These are phyloP conservation scores for Mirza zaza DNA, from an alignment of 2,113 vertebrate genomes.

Conservation along the genomic window DNA sequence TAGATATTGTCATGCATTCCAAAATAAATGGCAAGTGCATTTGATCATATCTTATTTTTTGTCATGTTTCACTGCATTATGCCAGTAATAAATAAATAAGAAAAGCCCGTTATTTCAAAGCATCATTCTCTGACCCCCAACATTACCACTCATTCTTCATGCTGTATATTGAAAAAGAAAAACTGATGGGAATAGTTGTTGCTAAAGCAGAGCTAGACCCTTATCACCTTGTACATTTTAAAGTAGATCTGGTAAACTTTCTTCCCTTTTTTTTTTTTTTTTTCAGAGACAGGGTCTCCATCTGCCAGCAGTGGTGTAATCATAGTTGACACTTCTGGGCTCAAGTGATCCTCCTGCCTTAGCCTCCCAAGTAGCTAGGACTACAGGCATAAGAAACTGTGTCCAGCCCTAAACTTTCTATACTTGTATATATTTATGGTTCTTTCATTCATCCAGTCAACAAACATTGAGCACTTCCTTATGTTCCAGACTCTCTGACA, in stretches of 20 bases:
- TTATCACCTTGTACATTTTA: neutral
- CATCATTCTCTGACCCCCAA: neutral
- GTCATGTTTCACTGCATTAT: constrained; percentile 50
- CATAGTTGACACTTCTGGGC: too few relatives aligned
- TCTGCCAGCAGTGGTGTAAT: too few relatives aligned
- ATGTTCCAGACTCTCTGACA: neutral
- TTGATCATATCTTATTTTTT: constrained; percentile 70
- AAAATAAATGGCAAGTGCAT: constrained; percentile 66
- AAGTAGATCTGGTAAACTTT: neutral
- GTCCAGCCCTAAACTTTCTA: neutral
- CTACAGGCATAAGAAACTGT: neutral
- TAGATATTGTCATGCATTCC: constrained; percentile 69
- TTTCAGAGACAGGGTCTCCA: too few relatives aligned
- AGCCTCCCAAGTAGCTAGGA: too few relatives aligned
- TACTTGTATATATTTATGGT: neutral
- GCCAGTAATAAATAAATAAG: constrained; percentile 53
- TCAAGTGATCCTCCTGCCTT: too few relatives aligned
- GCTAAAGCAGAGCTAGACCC: neutral
- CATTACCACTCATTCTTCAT: neutral
- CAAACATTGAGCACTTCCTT: neutral
- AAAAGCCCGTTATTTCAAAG: constrained; percentile 49
- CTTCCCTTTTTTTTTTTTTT: too few relatives aligned
- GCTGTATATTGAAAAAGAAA: constrained; percentile 2
- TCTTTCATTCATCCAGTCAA: constrained; percentile 22
- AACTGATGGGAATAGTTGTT: neutral